Conservation (phyloP, 2,113 vertebrate species). For the Loxodonta africana region DNA sequence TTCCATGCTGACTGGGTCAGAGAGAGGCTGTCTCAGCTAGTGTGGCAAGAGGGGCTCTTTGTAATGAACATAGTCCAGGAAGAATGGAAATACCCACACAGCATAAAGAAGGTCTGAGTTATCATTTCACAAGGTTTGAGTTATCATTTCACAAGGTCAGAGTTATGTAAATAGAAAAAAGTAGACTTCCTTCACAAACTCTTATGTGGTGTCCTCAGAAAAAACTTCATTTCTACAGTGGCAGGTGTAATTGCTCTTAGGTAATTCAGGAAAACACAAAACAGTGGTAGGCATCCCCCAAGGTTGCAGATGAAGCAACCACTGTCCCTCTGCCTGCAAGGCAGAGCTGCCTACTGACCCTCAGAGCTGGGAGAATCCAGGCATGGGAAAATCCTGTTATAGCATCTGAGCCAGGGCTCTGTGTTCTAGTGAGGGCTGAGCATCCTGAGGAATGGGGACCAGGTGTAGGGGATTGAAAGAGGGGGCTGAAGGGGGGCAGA, state of each 20-base stretch:
- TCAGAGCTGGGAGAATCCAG: not conserved
- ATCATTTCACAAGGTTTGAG: not conserved
- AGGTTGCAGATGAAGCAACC: not conserved
- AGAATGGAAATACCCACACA: not conserved
- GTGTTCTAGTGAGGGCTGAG: not conserved
- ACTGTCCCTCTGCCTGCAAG: not conserved
- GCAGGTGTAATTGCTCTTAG: not conserved
- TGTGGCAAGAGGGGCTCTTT: not conserved
- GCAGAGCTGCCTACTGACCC: too few relatives aligned
- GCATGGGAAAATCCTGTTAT: too few relatives aligned
- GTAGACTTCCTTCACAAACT: not conserved
- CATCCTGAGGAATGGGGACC: not conserved
- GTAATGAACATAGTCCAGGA: not conserved
- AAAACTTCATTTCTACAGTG: not conserved
- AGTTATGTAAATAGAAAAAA: not conserved
- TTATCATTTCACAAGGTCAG: constrained; percentile 1
- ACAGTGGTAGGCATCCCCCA: not conserved
- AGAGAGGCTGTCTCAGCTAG: not conserved
- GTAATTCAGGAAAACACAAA: not conserved
- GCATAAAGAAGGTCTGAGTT: not conserved
- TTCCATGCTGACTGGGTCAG: not conserved
- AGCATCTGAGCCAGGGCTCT: not conserved
- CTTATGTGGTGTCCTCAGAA: not conserved
- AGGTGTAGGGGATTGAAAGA: not conserved
- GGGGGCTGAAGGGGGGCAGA: not conserved